Percentiles rank a stretch among this genome's conserved stretches.
Evolutionary conservation across 1,140 invertebrate genomes (phyloP).

Genomic region (Drosophila ercepeae): DNA sequence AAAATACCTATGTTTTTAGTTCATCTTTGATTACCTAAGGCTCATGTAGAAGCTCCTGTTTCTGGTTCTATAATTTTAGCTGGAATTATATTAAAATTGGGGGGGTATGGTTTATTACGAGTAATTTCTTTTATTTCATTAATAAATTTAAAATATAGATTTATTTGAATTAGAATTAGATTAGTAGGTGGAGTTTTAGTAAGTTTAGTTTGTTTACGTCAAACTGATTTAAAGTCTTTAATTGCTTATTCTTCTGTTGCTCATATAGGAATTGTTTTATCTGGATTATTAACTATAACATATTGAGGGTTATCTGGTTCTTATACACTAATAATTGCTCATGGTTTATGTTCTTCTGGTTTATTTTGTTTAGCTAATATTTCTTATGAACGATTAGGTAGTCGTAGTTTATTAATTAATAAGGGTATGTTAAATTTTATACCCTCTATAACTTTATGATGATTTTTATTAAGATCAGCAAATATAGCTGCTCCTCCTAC

Average conservation of each 20-base stretch:
- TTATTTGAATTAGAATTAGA: slow-evolving; percentile 84
- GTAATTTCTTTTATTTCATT: slow-evolving; percentile 84
- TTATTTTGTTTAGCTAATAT: slow-evolving; percentile 89
- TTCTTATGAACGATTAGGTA: slow-evolving; percentile 85
- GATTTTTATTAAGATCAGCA: slow-evolving; percentile 86
- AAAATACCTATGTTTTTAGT: slow-evolving; percentile 89
- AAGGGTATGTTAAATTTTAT: slow-evolving; percentile 84
- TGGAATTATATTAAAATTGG: slow-evolving; percentile 88
- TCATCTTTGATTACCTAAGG: slow-evolving; percentile 89
- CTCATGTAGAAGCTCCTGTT: slow-evolving; percentile 90
- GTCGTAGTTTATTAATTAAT: slow-evolving; percentile 83
- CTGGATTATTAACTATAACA: slow-evolving; percentile 85
- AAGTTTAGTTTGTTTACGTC: slow-evolving; percentile 86
- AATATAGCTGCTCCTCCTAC: slow-evolving; percentile 84
- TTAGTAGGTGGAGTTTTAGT: slow-evolving; percentile 85
- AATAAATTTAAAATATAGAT: slow-evolving; percentile 84
- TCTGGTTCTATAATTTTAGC: slow-evolving; percentile 89
- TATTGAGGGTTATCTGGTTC: slow-evolving; percentile 84
- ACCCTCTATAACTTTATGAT: slow-evolving; percentile 85
- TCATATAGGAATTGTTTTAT: slow-evolving; percentile 54
- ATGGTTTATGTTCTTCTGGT: slow-evolving; percentile 88
- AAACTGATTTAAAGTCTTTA: slow-evolving; percentile 80
- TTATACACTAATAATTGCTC: slow-evolving; percentile 87
- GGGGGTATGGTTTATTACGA: slow-evolving; percentile 87
- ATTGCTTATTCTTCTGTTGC: slow-evolving; percentile 60